Base-by-base conservation (phyloP, 2,113 vertebrate species). In the Ploceus nigricollis region DNA sequence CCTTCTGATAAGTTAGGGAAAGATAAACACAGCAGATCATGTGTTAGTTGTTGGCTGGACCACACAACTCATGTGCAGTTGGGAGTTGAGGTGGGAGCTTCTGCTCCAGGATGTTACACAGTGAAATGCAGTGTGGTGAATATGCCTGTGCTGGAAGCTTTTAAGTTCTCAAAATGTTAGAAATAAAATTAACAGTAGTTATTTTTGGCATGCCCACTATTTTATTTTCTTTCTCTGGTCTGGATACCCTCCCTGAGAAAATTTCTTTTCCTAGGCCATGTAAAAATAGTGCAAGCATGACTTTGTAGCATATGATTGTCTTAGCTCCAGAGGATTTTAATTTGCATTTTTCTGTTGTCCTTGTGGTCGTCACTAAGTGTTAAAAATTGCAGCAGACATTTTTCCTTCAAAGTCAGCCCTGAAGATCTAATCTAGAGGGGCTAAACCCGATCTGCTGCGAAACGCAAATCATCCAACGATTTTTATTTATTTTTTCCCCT, bases 301-400 rank as follows among this genome's bases (percentile, higher is more conserved):
- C 90, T 93, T 95, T 51, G 44, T 94, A 50, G 87, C 92, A 82
- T 95, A 93, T 92, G 95, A 95, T 97, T 93, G 87, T 68, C 73
- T 87, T 57, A 40, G 68, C 60, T 95, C 70, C 77, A 40, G 61
- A 75, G 53, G 68, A 93, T 94, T 94, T 96, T 70, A 81, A 68
- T 93, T 85, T 82, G 85, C 92, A 68, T 95, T 95, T 95, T 94
- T 92, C 81, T 82, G 82, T 85, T 87, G 83, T 64, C 92, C 82
- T 78, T 96, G 93, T 81, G 96, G 93, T 73, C 30, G 13, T 95
- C 93, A 79, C 76, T 93, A 95, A 93, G 90, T 82, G 90, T 81
- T 93, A 96, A 95, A 95, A 90, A 94, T 45, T 72, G 93, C 88
- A 82, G 80, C 45, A 76, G 80, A 27, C 64, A 4, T 93, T 94